These are phyloP conservation scores for Mesitornis unicolor DNA, from an alignment of 2,113 vertebrate species.

Conservation along the genomic window DNA sequence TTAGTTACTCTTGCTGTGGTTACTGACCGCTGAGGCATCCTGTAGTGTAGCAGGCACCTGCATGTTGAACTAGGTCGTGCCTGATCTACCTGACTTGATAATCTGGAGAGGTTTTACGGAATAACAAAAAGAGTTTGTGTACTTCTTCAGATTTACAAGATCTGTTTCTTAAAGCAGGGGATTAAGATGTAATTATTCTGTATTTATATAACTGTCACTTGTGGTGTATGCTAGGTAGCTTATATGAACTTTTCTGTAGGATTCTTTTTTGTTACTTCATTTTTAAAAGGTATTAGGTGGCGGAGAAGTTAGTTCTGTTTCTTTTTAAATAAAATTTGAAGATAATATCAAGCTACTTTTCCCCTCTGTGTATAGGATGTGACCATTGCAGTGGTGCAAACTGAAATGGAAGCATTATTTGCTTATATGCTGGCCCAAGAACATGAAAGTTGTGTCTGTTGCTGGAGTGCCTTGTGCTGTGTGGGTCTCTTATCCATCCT, in stretches of 20 bases:
- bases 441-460: background rate
- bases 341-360: background rate
- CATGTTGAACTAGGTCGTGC: background rate
- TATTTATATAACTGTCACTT: background rate
- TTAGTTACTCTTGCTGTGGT: background rate
- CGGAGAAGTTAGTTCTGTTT: background rate
- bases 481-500: background rate
- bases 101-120: background rate
- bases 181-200: constrained; percentile 4
- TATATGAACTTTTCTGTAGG: background rate
- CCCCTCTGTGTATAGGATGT: background rate
- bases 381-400: background rate
- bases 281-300: background rate
- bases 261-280: background rate
- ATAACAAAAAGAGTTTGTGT: background rate
- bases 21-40: background rate
- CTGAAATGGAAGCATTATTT: background rate
- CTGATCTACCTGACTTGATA: background rate
- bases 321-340: background rate
- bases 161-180: background rate
- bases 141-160: background rate
- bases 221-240: background rate
- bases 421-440: background rate
- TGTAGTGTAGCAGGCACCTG: background rate
- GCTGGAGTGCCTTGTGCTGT: background rate